phyloP scores from a whole-genome alignment of 2,888 invertebrate species.

The Petrolisthes cinctipes region DNA sequence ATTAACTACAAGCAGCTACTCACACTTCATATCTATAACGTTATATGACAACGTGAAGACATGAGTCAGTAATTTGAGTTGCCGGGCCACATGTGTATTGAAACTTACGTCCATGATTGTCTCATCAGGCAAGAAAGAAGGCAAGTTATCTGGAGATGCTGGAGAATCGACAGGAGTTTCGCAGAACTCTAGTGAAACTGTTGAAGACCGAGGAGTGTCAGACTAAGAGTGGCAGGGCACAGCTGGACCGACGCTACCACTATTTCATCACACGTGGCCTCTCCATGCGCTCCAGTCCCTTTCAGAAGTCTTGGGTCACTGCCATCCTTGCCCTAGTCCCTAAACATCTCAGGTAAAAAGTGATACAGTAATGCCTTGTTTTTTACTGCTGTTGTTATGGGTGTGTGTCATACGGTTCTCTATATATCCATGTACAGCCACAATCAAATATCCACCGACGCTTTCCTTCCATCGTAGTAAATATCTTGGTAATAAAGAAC shows the following conservation, averaged over 20 bases:
- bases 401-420: not conserved
- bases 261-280: constrained; percentile 64
- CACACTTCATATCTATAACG: not conserved
- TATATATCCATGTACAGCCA: too few species aligned
- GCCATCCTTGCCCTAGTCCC: constrained; percentile 59
- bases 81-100: too few species aligned
- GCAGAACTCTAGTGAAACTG: constrained; percentile 78
- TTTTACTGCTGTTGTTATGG: not conserved
- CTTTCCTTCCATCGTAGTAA: too few species aligned
- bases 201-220: constrained; percentile 58
- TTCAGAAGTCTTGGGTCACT: constrained; percentile 62
- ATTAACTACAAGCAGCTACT: too few species aligned
- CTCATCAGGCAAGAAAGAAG: constrained; percentile 40
- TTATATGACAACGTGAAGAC: not conserved
- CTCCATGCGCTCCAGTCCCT: constrained; percentile 61
- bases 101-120: too few species aligned
- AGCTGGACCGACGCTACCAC: constrained; percentile 61
- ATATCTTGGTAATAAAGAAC: too few species aligned
- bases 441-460: too few species aligned
- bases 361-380: not conserved
- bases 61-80: too few species aligned
- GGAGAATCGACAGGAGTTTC: constrained; percentile 83
- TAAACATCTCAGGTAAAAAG: constrained; percentile 60
- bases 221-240: constrained; percentile 46
- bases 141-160: constrained; percentile 65